Evolutionary conservation across 2,797 vertebrate species (phyloP), one percentile per base, ranked within the genome.

Genomic region (Novumbra hubbsi): DNA sequence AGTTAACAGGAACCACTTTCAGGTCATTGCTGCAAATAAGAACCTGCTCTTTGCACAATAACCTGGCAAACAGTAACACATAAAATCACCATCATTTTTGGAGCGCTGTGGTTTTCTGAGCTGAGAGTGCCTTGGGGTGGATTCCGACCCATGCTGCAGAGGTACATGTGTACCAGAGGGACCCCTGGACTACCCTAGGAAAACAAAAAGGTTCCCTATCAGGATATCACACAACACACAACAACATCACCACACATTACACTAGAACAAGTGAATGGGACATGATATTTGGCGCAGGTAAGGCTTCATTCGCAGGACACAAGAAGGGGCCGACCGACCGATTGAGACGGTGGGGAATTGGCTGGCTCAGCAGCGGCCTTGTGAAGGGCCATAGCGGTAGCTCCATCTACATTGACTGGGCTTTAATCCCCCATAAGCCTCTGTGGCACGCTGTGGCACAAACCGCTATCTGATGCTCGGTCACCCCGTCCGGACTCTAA

Each of bases 291-390:
- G 76, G 73, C 87, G 88, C 83, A 78, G 87, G 50, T 24, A 73
- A 80, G 83, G 84, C 86, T 81, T 86, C 80, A 86, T 80, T 84
- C 75, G 79, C 72, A 81, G 81, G 4, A 19, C 24, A 77, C 75
- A 73, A 76, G 83, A 74, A 71, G 78, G 75, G 77, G 78, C 80
- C 78, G 67, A 72, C 84, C 85, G 83, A 89, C 78, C 5, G 65
- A 75, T 78, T 81, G 82, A 77, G 69, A 34, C 24, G 71, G 75
- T 0, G 67, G 75, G 71, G 71, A 74, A 75, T 34, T 52, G 24
- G 62, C n/a, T 60, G 8, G 60, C 52, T 73, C 70, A 68, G 71
- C 72, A 78, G 76, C 63, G 49, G 63, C 57, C 0, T n/a, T 63
- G 64, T 15, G 66, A 62, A 32, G 17, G 68, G 21, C 55, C 21